phyloP scores from a whole-genome alignment of 2,888 invertebrate species.

The Zygaena filipendulae region DNA sequence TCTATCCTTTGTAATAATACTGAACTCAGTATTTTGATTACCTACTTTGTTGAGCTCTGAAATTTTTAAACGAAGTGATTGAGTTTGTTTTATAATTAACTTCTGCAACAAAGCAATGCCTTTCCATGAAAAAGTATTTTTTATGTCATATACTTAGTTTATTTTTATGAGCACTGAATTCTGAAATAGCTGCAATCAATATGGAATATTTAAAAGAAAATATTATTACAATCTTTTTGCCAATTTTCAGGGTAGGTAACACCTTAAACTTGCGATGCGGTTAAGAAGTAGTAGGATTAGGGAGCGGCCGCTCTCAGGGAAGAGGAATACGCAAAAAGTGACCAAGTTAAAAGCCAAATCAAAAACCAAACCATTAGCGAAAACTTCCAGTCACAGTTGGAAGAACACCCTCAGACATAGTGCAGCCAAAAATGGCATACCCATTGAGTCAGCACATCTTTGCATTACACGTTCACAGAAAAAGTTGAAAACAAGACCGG shows the following conservation, averaged over 20 bases:
- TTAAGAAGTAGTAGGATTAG: conserved; percentile 76
- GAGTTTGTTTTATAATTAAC: too few relatives aligned
- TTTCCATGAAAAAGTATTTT: too few relatives aligned
- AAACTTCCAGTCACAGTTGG: conserved; percentile 38
- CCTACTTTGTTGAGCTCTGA: too few relatives aligned
- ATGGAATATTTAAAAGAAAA: conserved; percentile 8
- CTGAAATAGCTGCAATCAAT: conserved; percentile 7
- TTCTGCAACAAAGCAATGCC: too few relatives aligned
- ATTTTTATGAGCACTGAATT: conserved; percentile 6
- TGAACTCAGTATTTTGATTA: too few relatives aligned
- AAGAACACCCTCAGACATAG: conserved; percentile 40
- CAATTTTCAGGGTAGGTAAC: conserved; percentile 35
- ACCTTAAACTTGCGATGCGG: conserved; percentile 67
- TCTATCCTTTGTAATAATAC: too few relatives aligned
- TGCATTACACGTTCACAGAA: conserved; percentile 49
- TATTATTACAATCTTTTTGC: background rate
- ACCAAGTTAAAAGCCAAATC: conserved; percentile 37
- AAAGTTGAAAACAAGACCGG: conserved; percentile 40
- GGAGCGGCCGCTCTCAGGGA: conserved; percentile 64
- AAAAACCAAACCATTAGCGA: conserved; percentile 27
- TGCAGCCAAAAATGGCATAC: conserved; percentile 42
- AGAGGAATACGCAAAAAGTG: conserved; percentile 34
- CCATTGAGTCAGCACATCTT: conserved; percentile 26
- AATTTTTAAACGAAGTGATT: too few relatives aligned
- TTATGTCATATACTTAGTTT: conserved; percentile 14